Evolutionary conservation across 2,113 vertebrate genomes (phyloP).

Genomic region (Calonectris borealis): DNA sequence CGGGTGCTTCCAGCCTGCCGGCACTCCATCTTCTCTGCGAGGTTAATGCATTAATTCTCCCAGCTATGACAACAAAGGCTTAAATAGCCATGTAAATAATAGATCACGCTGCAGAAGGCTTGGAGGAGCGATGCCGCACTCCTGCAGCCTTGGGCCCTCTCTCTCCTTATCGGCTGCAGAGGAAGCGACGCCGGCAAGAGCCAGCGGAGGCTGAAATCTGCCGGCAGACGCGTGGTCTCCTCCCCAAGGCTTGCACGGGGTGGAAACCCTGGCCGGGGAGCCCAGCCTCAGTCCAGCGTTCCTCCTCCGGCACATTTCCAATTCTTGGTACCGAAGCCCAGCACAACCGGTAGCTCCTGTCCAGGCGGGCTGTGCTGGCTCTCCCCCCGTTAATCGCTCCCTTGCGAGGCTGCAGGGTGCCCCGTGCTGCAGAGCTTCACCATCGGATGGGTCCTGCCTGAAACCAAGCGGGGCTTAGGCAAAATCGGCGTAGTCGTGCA

Average conservation of each 20-base stretch:
- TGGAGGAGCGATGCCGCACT: background rate
- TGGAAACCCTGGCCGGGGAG: background rate
- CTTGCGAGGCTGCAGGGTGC: fast-evolving
- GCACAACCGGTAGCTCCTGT: background rate
- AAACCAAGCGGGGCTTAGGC: fast-evolving
- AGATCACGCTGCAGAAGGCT: background rate
- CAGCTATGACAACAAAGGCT: background rate
- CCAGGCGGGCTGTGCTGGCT: background rate
- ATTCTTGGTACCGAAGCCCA: background rate
- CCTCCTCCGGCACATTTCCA: background rate
- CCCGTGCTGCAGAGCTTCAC: background rate
- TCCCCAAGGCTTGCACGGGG: fast-evolving
- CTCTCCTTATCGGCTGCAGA: fast-evolving
- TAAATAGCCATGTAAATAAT: background rate
- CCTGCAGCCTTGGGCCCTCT: background rate
- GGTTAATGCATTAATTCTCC: background rate
- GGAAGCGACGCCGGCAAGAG: background rate
- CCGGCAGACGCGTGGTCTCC: fast-evolving
- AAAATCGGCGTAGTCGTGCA: fast-evolving
- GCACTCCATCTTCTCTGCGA: background rate
- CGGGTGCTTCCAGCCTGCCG: background rate
- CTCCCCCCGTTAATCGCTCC: fast-evolving
- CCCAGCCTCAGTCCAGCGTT: background rate
- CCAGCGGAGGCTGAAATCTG: too few relatives aligned
- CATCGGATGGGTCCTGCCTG: fast-evolving